A percentile compares a stretch with the other conserved stretches of the same genome.
Evolutionary conservation across 2,888 invertebrate species (phyloP).

Genomic region (Erynnis tages): DNA sequence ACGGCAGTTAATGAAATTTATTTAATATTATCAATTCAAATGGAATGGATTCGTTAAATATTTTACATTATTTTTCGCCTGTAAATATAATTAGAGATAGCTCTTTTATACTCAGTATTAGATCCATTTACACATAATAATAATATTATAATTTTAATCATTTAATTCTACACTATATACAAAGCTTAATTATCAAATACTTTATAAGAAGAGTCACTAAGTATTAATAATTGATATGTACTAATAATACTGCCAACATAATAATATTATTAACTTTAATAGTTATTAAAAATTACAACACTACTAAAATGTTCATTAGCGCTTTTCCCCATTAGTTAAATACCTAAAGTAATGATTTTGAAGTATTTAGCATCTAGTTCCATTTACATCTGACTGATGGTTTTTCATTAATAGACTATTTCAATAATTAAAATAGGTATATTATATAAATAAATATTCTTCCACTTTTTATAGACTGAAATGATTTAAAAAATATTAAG

Average conservation of each 20-base stretch:
- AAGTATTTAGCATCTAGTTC: constrained; percentile 32
- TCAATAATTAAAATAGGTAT: no score
- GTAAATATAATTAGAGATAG: no score
- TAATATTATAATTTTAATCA: no score
- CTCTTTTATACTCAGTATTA: no score
- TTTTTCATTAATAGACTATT: background rate
- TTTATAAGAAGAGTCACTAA: background rate
- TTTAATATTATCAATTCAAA: no score
- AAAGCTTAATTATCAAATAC: background rate
- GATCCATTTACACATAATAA: no score
- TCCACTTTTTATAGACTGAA: no score
- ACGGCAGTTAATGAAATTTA: no score
- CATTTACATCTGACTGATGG: constrained; percentile 1
- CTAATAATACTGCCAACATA: constrained; percentile 23
- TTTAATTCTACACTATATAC: background rate
- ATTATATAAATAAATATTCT: no score
- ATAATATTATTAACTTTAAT: background rate
- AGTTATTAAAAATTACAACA: constrained; percentile 16
- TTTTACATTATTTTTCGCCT: no score
- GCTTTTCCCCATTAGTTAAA: constrained; percentile 72
- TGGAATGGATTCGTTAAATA: no score
- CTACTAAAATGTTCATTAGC: constrained; percentile 64
- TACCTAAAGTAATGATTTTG: constrained; percentile 33
- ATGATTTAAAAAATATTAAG: no score
- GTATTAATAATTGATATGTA: constrained; percentile 13